Evolutionary conservation across 2,113 vertebrate genomes (phyloP).

Genomic region (Atlantisia rogersi): DNA sequence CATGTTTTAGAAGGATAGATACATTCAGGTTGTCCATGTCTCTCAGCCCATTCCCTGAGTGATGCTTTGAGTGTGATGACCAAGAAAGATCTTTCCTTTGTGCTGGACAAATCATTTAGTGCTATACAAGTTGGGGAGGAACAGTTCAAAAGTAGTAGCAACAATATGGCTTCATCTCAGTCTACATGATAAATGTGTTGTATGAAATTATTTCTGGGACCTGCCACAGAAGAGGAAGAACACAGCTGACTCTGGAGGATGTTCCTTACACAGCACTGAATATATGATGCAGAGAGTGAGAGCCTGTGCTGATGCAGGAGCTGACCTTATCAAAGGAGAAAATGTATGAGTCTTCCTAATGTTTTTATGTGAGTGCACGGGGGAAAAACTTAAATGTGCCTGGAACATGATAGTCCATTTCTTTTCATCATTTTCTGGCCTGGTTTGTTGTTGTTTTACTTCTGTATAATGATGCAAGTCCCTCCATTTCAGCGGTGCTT

Average conservation of each 20-base stretch:
- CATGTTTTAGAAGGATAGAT: not conserved
- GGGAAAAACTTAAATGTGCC: not conserved
- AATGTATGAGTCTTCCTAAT: not conserved
- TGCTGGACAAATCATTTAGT: not conserved
- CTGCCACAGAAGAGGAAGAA: not conserved
- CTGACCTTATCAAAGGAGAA: not conserved
- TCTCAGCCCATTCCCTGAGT: not conserved
- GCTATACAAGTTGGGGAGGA: not conserved
- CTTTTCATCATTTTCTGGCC: not conserved
- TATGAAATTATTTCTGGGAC: not conserved
- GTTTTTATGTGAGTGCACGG: not conserved
- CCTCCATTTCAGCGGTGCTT: not conserved
- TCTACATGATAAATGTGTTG: not conserved
- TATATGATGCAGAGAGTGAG: not conserved
- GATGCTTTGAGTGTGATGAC: not conserved
- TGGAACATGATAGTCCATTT: not conserved
- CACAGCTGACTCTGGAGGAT: not conserved
- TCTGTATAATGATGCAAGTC: not conserved
- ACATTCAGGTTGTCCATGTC: fast-evolving
- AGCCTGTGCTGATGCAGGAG: not conserved
- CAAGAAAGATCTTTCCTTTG: not conserved
- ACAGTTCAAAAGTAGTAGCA: not conserved
- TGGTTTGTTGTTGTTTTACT: not conserved
- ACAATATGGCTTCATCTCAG: not conserved
- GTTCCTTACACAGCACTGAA: not conserved